Evolutionary conservation across 1,140 invertebrate species (phyloP).

Genomic region (Aphaenogaster ashmeadi): DNA sequence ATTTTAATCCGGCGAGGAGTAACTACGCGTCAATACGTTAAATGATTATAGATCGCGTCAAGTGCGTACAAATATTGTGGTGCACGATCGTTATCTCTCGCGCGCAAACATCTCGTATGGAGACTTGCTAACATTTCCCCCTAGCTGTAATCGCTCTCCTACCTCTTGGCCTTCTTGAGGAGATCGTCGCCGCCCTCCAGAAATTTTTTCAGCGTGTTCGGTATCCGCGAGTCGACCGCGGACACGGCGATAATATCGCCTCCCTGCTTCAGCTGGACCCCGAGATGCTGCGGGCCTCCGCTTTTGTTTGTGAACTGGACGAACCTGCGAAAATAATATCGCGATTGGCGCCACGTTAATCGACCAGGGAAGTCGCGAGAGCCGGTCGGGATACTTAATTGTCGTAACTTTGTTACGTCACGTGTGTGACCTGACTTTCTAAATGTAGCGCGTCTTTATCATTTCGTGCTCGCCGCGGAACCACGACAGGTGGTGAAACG

Average conservation of each 20-base stretch:
- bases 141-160: slow-evolving; percentile 38
- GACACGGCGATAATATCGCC: slow-evolving; percentile 89
- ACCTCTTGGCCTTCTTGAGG: slow-evolving; percentile 88
- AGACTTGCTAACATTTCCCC: background rate
- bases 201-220: slow-evolving; percentile 88
- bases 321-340: slow-evolving; percentile 82
- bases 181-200: slow-evolving; percentile 86
- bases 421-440: slow-evolving; percentile 4
- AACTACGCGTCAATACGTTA: background rate
- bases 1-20: background rate
- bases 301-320: slow-evolving; percentile 88
- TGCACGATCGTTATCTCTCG: background rate
- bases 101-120: background rate
- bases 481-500: background rate
- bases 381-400: background rate
- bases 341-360: background rate
- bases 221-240: slow-evolving; percentile 88
- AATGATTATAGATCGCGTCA: background rate
- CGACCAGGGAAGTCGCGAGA: background rate
- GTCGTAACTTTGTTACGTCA: slow-evolving; percentile 7
- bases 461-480: background rate
- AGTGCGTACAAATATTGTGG: background rate
- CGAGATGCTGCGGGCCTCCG: slow-evolving; percentile 88
- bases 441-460: slow-evolving; percentile 20
- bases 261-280: slow-evolving; percentile 87